Base-by-base conservation (phyloP, 1,140 invertebrate species). In the Anthonomus grandis region DNA sequence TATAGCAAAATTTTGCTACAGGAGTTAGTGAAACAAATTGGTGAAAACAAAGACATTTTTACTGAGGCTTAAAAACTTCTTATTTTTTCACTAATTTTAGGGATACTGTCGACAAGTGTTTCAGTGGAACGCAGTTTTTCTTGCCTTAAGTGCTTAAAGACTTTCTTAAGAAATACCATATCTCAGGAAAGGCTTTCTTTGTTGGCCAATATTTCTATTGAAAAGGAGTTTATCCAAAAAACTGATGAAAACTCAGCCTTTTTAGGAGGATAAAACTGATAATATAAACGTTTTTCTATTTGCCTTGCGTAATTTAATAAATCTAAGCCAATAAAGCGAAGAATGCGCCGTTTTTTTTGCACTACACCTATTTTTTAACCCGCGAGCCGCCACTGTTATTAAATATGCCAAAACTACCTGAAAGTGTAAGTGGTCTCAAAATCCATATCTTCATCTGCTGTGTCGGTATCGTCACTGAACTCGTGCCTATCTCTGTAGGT, bases 401-500 rank as follows among this genome's bases (percentile, higher is more conserved):
- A n/a, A n/a, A n/a, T 13, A 23, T 23, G 13, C 12, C 12, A 46
- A 12, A 24, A 4, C 1, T 51, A 52, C 49, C 49, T 52, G 24
- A 54, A 54, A 4, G 47, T 37, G 38, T 45, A 58, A 4, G 56
- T 58, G 3, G 47, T 58, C 18, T 59, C 64, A 9, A 71, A 49
- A 10, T 66, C 38, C 22, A 51, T 41, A 25, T 50, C 47, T 36
- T 70, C 69, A 27, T 65, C 68, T 9, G 67, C 66, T 3, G 67
- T 67, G 34, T 67, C 66, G 4, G 63, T 63, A 22, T 70, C 64
- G 27, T 64, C 71, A 4, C 60, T 69, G 54, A 19, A 66, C 17
- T 48, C 39, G 3, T 57, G 31, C 21, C 41, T 24, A 22, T 47
- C 24, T 4, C 42, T 8, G 5, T 42, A 3, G 9, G 18, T 24